A percentile compares a stretch with the other conserved stretches of the same genome.
Evolutionary conservation across 2,888 invertebrate genomes (phyloP).

Genomic region (Nysson spinosus): DNA sequence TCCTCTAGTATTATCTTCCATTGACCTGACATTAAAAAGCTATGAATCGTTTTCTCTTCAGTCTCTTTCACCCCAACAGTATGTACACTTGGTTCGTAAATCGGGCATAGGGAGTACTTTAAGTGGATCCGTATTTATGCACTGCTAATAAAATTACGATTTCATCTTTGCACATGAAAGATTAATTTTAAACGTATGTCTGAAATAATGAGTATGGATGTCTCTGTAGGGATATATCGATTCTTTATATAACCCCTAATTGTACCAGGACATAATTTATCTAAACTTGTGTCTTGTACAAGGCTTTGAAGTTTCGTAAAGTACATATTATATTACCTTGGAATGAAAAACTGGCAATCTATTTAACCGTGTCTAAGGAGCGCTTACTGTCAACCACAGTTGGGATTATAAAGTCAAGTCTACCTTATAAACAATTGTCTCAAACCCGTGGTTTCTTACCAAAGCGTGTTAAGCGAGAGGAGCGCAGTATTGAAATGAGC

Average conservation of each 20-base stretch:
- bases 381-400: too few relatives aligned
- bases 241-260: background rate
- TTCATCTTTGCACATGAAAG: conserved; percentile 40
- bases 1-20: conserved; percentile 18
- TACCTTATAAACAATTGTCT: conserved; percentile 20
- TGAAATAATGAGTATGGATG: conserved; percentile 6
- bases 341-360: background rate
- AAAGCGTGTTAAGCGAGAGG: background rate
- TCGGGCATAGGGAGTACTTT: conserved; percentile 28
- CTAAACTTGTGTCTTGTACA: background rate
- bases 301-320: background rate
- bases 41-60: conserved; percentile 56
- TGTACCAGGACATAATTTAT: too few relatives aligned
- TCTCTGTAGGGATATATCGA: background rate
- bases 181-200: conserved; percentile 49
- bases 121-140: conserved; percentile 47
- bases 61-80: conserved; percentile 35
- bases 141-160: conserved; percentile 56
- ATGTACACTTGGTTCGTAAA: conserved; percentile 29
- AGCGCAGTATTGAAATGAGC: conserved; percentile 35
- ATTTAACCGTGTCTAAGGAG: background rate
- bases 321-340: background rate
- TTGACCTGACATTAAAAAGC: conserved; percentile 59
- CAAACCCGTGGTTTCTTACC: conserved; percentile 7
- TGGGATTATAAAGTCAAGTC: background rate